Conservation (phyloP, 2,888 invertebrate species). For the Phaedon cochleariae region DNA sequence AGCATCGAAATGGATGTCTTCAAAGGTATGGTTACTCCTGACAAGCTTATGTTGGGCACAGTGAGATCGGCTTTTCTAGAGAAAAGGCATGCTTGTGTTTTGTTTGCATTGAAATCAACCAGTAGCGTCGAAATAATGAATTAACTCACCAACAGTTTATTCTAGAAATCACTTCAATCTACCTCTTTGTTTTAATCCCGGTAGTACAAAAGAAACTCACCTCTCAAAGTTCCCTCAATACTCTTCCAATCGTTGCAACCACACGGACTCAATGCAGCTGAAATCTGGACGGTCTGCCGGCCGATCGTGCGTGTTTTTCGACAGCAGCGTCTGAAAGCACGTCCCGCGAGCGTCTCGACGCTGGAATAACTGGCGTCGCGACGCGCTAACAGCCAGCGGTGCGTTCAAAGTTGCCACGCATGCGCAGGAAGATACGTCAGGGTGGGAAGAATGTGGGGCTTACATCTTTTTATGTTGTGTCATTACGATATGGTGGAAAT, state of each 20-base stretch:
- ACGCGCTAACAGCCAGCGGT: slow-evolving; percentile 20
- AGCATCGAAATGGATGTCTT: too few species aligned
- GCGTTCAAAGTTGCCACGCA: slow-evolving; percentile 24
- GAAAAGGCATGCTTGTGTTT: too few species aligned
- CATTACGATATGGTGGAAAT: background rate
- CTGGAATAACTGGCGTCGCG: slow-evolving; percentile 34
- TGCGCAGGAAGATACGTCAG: slow-evolving; percentile 12
- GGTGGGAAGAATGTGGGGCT: background rate
- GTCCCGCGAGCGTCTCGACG: slow-evolving; percentile 26
- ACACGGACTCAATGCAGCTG: background rate
- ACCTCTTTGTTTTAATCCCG: too few species aligned
- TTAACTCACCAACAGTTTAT: too few species aligned
- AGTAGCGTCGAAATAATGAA: too few species aligned
- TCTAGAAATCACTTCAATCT: too few species aligned
- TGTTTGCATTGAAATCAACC: too few species aligned
- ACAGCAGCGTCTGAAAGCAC: slow-evolving; percentile 8
- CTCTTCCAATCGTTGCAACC: background rate
- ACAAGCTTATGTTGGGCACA: too few species aligned
- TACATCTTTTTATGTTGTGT: background rate
- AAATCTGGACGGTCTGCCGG: background rate
- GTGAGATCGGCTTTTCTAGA: too few species aligned
- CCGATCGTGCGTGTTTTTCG: background rate
- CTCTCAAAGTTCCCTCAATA: background rate
- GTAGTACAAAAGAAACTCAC: too few species aligned
- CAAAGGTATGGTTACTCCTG: too few species aligned